Evolutionary conservation across 1,140 invertebrate genomes (phyloP).

Genomic region (Diorhabda elongata): DNA sequence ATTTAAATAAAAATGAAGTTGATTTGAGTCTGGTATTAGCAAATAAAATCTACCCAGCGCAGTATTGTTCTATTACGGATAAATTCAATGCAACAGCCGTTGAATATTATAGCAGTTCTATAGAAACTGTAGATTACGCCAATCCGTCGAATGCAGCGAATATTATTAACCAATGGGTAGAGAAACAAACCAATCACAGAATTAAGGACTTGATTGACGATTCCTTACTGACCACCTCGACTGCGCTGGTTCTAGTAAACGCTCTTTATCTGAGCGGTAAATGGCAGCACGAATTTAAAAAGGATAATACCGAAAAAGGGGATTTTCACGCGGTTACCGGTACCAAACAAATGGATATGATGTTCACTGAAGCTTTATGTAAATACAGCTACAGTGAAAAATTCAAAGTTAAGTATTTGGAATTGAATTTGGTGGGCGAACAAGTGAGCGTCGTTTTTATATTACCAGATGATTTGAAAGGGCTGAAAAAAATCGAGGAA

Average conservation of each 20-base stretch:
- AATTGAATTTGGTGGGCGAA: not conserved
- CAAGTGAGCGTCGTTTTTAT: conserved; percentile 56
- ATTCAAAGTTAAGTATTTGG: conserved; percentile 5
- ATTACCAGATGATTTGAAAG: conserved; percentile 57
- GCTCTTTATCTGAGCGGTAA: conserved; percentile 75
- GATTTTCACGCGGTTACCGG: not conserved
- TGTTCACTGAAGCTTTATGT: not conserved
- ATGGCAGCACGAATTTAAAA: conserved; percentile 1
- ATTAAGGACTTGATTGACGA: conserved; percentile 61
- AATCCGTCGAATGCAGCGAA: conserved; percentile 41
- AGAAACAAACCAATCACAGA: conserved; percentile 63
- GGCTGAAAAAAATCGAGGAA: conserved; percentile 39
- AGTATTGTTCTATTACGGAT: conserved; percentile 16
- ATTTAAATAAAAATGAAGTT: conserved; percentile 7
- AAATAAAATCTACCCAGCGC: conserved; percentile 26
- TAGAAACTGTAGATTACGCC: conserved; percentile 54
- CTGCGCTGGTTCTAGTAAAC: conserved; percentile 68
- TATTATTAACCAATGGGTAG: conserved; percentile 67
- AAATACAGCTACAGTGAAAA: not conserved
- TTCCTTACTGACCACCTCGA: conserved; percentile 52
- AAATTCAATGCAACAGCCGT: conserved; percentile 38
- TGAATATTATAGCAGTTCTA: conserved; percentile 41
- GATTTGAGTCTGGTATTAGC: conserved; percentile 22
- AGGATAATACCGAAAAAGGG: not conserved
- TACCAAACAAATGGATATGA: not conserved